Evolutionary conservation across 2,888 invertebrate genomes (phyloP), one percentile per base, ranked within the genome.

Genomic region (Schrankia costaestrigalis): DNA sequence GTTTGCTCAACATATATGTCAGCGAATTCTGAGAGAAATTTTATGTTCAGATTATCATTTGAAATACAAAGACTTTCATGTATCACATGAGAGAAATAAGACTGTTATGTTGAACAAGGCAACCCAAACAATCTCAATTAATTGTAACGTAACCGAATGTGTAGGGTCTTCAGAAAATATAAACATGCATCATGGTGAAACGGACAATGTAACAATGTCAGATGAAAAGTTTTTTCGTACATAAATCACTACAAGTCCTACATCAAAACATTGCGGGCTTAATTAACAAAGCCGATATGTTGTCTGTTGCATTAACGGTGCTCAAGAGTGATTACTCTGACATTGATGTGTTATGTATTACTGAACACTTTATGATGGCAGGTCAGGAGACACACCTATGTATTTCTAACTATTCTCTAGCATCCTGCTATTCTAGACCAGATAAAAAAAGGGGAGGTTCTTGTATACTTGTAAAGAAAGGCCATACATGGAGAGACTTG

Each of bases 191-290:
- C n/a, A n/a, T n/a, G n/a, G n/a, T n/a, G n/a, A n/a, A n/a, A n/a
- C n/a, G n/a, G n/a, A n/a, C n/a, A n/a, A n/a, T n/a, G n/a, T n/a
- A n/a, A n/a, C n/a, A n/a, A n/a, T n/a, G n/a, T n/a, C n/a, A 9
- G 22, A 22, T 2, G 2, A 10, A 10, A 9, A 31, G 8, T 21
- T 35, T 40, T 40, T 41, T 41, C 32, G 17, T 1, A 8, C 2
- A 25, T 35, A 23, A 32, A 15, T 7, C 12, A 9, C 14, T 30
- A n/a, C 10, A 18, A 27, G 27, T 38, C 14, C 11, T 45, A 7
- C 39, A 39, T 26, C 36, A 42, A 26, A 39, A 44, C 24, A 39
- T 39, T 1, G 39, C 39, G 4, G 37, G 37, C 1, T 6, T 40
- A 6, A 15, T 34, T 6, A n/a, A 9, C 10, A 45, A 45, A 23